phyloP scores from a whole-genome alignment of 2,113 vertebrate genomes.

The Campylomormyrus tamandua region DNA sequence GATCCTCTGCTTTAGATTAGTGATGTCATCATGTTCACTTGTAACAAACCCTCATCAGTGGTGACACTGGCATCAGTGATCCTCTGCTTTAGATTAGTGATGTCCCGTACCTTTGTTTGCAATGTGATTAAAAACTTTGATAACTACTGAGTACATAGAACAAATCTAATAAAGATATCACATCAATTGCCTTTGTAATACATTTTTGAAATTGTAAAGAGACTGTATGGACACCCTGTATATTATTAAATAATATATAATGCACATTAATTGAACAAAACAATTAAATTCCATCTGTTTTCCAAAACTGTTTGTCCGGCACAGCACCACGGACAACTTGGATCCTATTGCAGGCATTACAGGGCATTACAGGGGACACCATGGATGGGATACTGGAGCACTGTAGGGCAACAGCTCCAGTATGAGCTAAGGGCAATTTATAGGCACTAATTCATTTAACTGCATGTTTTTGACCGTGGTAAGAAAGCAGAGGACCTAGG shows the following conservation, averaged over 20 bases:
- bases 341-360: neutral
- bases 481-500: neutral
- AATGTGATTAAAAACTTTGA: too few relatives aligned
- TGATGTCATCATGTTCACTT: too few relatives aligned
- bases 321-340: neutral
- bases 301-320: neutral
- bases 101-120: too few relatives aligned
- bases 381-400: neutral
- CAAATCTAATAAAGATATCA: too few relatives aligned
- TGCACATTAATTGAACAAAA: neutral
- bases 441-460: neutral
- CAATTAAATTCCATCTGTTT: neutral
- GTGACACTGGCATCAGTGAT: too few relatives aligned
- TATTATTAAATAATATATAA: neutral
- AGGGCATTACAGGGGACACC: neutral
- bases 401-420: neutral
- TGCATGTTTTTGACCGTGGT: neutral
- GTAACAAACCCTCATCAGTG: too few relatives aligned
- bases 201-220: too few relatives aligned
- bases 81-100: too few relatives aligned
- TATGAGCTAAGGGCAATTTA: neutral
- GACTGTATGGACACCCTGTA: too few relatives aligned
- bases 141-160: too few relatives aligned
- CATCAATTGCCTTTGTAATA: too few relatives aligned
- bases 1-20: too few relatives aligned